Evolutionary conservation across 2,113 vertebrate species (phyloP).

Genomic region (Stegostoma tigrinum): DNA sequence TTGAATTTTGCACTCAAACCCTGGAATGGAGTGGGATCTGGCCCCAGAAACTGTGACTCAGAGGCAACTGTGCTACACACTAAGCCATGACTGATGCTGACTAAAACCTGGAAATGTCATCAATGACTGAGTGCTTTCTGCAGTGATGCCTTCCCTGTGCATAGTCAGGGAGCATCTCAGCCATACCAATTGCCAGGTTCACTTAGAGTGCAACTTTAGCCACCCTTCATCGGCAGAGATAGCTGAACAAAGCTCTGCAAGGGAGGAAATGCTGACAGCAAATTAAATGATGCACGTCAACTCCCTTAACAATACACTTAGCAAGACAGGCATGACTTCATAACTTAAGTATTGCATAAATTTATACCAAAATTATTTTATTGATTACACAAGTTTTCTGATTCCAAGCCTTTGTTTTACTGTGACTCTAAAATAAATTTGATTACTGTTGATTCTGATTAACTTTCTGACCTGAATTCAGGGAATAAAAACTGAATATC

Average conservation of each 20-base stretch:
- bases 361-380: not conserved
- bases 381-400: not conserved
- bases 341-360: not conserved
- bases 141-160: not conserved
- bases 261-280: not conserved
- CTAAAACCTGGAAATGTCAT: not conserved
- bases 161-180: not conserved
- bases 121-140: not conserved
- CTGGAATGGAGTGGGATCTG: too few species aligned
- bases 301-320: not conserved
- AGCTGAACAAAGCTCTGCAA: not conserved
- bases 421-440: not conserved
- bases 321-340: not conserved
- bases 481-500: not conserved
- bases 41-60: not conserved
- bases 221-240: not conserved
- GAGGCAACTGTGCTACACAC: not conserved
- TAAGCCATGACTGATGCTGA: not conserved
- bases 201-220: not conserved
- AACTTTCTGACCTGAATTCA: conserved; percentile 16
- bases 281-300: not conserved
- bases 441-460: not conserved
- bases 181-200: not conserved
- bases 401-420: not conserved
- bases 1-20: not conserved